phyloP scores from a whole-genome alignment of 2,888 invertebrate species.

The Pollenia amentaria region DNA sequence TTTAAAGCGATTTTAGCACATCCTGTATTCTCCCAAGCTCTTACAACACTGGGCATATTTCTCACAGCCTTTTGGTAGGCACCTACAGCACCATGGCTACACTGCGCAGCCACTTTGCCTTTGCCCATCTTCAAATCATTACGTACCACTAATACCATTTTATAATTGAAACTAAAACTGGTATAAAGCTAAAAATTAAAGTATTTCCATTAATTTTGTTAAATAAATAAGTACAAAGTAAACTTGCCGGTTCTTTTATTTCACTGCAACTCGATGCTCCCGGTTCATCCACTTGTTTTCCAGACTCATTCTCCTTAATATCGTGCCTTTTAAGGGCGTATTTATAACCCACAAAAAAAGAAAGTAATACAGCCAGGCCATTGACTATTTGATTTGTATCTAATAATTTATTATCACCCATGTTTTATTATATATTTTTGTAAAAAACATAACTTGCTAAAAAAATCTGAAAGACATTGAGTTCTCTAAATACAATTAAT shows the following conservation, averaged over 20 bases:
- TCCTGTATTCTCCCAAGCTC: constrained; percentile 88
- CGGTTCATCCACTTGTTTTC: constrained; percentile 17
- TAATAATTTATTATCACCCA: constrained; percentile 81
- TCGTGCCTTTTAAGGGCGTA: constrained; percentile 82
- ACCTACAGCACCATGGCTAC: constrained; percentile 96
- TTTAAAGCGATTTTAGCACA: constrained; percentile 95
- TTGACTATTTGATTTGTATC: constrained; percentile 83
- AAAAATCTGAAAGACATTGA: constrained; percentile 54
- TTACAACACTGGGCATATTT: constrained; percentile 87
- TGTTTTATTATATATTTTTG: constrained; percentile 65
- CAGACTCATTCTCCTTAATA: constrained; percentile 69
- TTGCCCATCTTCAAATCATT: constrained; percentile 97
- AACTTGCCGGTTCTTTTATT: constrained; percentile 74
- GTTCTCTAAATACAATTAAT: constrained; percentile 10
- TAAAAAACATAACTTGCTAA: constrained; percentile 6
- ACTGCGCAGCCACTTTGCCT: constrained; percentile 97
- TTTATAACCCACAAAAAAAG: constrained; percentile 84
- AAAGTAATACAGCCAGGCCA: constrained; percentile 84
- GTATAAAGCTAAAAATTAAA: constrained; percentile 76
- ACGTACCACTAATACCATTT: constrained; percentile 94
- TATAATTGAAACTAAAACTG: constrained; percentile 86
- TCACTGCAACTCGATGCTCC: neutral
- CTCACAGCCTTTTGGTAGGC: constrained; percentile 90
- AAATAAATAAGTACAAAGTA: neutral
- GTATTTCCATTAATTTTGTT: neutral